Evolutionary conservation across 37 sponge, comb jelly and placozoan species (phyloP), one percentile per base, ranked within the genome.

Genomic region (Chondrosia reniformis): DNA sequence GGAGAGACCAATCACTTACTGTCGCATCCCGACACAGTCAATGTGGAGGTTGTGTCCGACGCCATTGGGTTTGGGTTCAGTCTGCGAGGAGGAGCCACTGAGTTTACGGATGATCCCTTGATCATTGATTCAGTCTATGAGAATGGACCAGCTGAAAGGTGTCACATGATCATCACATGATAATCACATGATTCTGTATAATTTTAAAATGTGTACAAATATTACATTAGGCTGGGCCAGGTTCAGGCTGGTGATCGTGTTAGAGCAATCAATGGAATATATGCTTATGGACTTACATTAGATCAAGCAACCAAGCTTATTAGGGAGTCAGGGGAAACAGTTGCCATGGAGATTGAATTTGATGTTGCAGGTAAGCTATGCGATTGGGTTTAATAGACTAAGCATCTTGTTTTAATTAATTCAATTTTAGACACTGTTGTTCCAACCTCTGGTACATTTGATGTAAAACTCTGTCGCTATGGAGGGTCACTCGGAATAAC

Each of bases 381-480:
- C 36, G 38, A 22, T 22, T 71, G 9, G 43, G 15, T 71, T 37
- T 39, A 33, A n/a, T 10, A 69, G 13, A 69, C 30, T 33, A 27
- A 12, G 7, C 34, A 22, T 30, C 10, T 69, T 36, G 17, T 30
- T 69, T 33, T 37, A 19, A 39, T 77, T 8, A 31, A 28, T 62
- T 2, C 2, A 34, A 36, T 44, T 1, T 25, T 67, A 80, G 96
- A 95, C 30, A 65, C 92, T 15, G 76, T 89, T 24, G 63, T 86
- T 15, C 96, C 92, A 21, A 76, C 84, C 19, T 80, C 87, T 38
- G 96, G 92, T 27, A 85, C 87, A 0, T 95, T 91, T 83, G 85
- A 91, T 34, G 89, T 91, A 25, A 88, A 76, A 63, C 79, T 95
- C 34, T 44, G 82, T 44, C 83, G 84, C 58, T 85, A 80, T 6